Percentiles rank a stretch among this genome's conserved stretches.
phyloP scores from a whole-genome alignment of 30 jellyfish, hydroid and myxozoan species.

The Chironex yamaguchii region DNA sequence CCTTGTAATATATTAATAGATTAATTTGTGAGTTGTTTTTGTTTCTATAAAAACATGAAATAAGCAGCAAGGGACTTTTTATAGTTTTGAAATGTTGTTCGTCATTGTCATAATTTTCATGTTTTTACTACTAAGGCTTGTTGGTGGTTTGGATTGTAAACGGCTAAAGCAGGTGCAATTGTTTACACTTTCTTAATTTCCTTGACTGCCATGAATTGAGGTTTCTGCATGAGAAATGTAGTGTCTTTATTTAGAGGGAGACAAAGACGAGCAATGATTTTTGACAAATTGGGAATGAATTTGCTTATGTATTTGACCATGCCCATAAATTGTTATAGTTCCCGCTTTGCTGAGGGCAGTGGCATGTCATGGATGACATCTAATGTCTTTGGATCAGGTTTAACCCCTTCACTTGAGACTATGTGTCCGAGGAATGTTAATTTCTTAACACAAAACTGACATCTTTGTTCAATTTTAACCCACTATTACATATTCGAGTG shows the following conservation, averaged over 20 bases:
- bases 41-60: no score
- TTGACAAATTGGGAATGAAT: slow-evolving; percentile 45
- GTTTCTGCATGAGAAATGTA: no score
- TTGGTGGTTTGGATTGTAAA: no score
- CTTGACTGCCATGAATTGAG: no score
- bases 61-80: no score
- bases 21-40: no score
- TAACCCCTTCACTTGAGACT: neutral
- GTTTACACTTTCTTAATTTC: no score
- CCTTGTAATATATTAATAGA: no score
- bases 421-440: slow-evolving; percentile 14
- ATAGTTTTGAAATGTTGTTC: neutral
- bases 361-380: slow-evolving; percentile 25
- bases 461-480: slow-evolving; percentile 61
- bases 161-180: no score
- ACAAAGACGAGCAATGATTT: slow-evolving; percentile 20
- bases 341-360: slow-evolving; percentile 2
- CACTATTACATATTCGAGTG: slow-evolving; percentile 17
- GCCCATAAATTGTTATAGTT: slow-evolving; percentile 37
- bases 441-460: neutral
- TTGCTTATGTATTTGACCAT: slow-evolving; percentile 26
- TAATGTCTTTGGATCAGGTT: neutral
- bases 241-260: no score
- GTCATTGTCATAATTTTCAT: neutral
- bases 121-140: neutral